Evolutionary conservation across 2,888 invertebrate species (phyloP), one percentile per base, ranked within the genome.

Genomic region (Tribolium freemani): DNA sequence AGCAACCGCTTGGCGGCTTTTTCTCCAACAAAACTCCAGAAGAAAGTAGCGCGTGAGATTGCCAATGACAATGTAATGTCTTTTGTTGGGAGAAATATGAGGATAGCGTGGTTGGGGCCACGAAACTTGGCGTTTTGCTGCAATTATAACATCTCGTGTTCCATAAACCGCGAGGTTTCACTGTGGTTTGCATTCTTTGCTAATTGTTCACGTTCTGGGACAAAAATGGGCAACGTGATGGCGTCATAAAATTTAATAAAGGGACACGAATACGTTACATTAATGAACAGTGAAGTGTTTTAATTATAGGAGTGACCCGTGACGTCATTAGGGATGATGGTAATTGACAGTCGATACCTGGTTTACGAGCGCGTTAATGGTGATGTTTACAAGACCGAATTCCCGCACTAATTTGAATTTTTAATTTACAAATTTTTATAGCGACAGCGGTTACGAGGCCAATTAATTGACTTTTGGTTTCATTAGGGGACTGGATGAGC

Each of bases 391-490:
- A 56, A 56, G 56, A 31, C 61, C 48, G 38, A 63, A 63, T 51
- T 63, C 50, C 38, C 48, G 60, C 60, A 54, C 56, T 54, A 48
- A 67, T 67, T 56, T 67, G 56, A 57, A 68, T 68, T 21, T 57
- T 68, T 48, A 46, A 66, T 58, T 57, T 68, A 68, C 68, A 57
- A 68, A 68, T 68, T 68, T 68, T 68, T 68, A 68, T 50, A 13
- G 66, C 56, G 46, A 66, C 69, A 63, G 13, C 63, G 66, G 45
- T 57, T 56, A 44, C 44, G 54, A 16, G 54, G 68, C 75, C 76
- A 77, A 76, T 77, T 77, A 77, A 71, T 73, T 74, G 64, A 78
- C 77, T 79, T 75, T 78, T 74, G 70, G 76, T 79, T 80, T 80
- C 80, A 79, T 78, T 77, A 78, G 77, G 70, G 72, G 69, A 60